Conservation (phyloP, 2,797 vertebrate species). For the Eospalax fontanierii region DNA sequence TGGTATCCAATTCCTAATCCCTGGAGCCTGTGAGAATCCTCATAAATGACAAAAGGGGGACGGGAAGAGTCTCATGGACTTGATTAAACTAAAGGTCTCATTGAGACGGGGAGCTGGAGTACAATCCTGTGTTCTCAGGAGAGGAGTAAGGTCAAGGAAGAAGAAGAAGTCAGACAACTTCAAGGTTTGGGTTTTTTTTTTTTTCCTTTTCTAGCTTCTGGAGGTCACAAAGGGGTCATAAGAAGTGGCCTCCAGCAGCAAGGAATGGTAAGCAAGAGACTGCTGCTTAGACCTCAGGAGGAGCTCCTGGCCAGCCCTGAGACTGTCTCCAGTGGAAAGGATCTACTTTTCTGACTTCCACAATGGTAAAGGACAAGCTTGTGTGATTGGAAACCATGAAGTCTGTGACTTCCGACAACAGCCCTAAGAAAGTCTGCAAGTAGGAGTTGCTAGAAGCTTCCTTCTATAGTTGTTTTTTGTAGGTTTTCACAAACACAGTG, state of each 20-base stretch:
- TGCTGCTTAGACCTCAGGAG: not conserved
- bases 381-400: not conserved
- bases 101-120: not conserved
- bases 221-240: not conserved
- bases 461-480: not conserved
- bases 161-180: not conserved
- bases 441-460: not conserved
- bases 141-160: conserved; percentile 2
- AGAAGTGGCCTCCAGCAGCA: not conserved
- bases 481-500: not conserved
- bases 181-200: not conserved
- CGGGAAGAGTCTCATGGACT: no score
- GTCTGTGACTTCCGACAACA: not conserved
- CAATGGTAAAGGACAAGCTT: not conserved
- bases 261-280: not conserved
- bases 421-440: not conserved
- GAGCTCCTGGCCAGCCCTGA: not conserved
- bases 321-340: not conserved
- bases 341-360: not conserved
- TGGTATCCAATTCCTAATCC: not conserved
- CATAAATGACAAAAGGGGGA: not conserved
- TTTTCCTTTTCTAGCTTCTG: not conserved
- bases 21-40: not conserved
- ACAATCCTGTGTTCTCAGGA: not conserved
- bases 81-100: conserved; percentile 22